Evolutionary conservation across 2,797 vertebrate genomes (phyloP), one percentile per base, ranked within the genome.

Genomic region (Decapterus maruadsi): DNA sequence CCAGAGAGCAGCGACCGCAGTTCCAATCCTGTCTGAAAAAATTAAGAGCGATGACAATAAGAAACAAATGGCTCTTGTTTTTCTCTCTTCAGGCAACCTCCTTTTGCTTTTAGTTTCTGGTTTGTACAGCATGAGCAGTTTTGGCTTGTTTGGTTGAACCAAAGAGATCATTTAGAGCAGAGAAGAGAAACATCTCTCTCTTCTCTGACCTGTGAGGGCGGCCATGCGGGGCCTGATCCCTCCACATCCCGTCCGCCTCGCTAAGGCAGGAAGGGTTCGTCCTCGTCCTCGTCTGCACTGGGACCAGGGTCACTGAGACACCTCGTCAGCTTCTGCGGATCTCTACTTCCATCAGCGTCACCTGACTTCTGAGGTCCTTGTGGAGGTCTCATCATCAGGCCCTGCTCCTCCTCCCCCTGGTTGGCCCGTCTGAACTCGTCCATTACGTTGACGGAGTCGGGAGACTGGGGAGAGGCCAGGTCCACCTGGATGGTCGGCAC

Each of bases 241-340:
- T 61, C 75, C 50, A 6, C 1, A 14, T 69, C 75, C 31, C 2
- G 4, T 53, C 68, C 31, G 74, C 65, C 17, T 0, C 9, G 6
- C 91, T 73, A 96, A 31, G 87, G 89, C 62, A 96, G 95, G 92
- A 98, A 98, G 71, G 97, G 97, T 38, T 97, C 96, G 0, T 97
- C 97, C 85, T 98, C 91, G 0, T 96, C 96, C 0, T 98, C 96
- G 20, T 97, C 96, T 0, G 94, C 94, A 34, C 94, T 92, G 0
- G 98, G 98, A 20, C 98, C 98, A 0, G 98, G 98, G 91, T 99
- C 98, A 16, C 98, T 99, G 84, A 99, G 95, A 89, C 97, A 99
- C 65, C 98, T 96, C 72, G 91, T 94, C 75, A 99, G 95, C 70
- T 96, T 94, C 86, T 97, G 97, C 82, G 95, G 96, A 43, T 95